phyloP scores from a whole-genome alignment of 2,113 vertebrate genomes.

The Nerophis lumbriciformis region DNA sequence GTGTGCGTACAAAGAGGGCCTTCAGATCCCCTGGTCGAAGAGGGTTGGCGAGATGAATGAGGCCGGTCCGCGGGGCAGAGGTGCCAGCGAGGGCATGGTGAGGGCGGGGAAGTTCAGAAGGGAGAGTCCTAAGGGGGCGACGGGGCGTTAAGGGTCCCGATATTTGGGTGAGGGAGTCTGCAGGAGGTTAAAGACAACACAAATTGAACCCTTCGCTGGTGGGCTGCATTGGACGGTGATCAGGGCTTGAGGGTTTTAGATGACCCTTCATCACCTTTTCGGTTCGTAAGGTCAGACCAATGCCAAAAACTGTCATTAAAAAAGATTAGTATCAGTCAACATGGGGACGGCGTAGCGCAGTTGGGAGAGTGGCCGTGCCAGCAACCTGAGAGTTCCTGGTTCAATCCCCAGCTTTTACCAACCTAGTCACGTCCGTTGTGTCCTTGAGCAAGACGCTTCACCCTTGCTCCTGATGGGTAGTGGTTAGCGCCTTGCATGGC shows the following conservation, averaged over 20 bases:
- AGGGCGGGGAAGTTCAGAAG: constrained; percentile 36
- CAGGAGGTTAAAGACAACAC: not conserved
- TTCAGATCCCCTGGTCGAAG: constrained; percentile 68
- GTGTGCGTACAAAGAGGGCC: constrained; percentile 70
- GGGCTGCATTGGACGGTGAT: not conserved
- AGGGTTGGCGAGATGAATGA: constrained; percentile 64
- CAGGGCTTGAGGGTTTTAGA: not conserved
- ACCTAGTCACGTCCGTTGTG: no score
- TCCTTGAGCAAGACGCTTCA: no score
- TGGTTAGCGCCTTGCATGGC: no score
- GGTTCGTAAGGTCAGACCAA: not conserved
- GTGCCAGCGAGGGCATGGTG: constrained; percentile 59
- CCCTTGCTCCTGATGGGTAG: no score
- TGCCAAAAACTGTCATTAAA: no score
- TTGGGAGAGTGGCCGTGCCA: no score
- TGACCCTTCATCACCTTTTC: no score
- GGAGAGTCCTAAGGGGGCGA: constrained; percentile 34
- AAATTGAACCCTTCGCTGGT: not conserved
- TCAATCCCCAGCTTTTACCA: no score
- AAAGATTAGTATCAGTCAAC: no score
- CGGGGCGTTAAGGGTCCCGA: constrained; percentile 9
- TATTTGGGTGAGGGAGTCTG: constrained; percentile 4
- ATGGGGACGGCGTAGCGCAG: no score
- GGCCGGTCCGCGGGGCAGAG: constrained; percentile 59
- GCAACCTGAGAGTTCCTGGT: no score